Conservation (phyloP, 2,113 vertebrate genomes). For the Phyllostomus discolor region DNA sequence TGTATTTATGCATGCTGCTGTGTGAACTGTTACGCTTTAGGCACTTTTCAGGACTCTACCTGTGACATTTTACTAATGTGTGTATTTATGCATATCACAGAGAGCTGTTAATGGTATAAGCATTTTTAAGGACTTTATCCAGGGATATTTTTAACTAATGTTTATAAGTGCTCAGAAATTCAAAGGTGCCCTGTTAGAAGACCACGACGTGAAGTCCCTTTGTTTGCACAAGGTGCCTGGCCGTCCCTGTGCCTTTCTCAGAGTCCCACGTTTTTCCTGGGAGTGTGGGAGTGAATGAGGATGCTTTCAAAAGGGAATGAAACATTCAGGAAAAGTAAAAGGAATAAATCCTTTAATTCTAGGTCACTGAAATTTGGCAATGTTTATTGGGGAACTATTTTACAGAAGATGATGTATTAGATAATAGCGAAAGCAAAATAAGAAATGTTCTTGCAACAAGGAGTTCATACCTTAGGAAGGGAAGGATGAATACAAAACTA, state of each 20-base stretch:
- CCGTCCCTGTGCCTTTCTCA: background rate
- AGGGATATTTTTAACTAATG: constrained; percentile 50
- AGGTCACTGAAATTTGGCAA: background rate
- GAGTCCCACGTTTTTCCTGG: background rate
- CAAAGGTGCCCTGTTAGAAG: constrained; percentile 24
- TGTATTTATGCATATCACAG: constrained; percentile 48
- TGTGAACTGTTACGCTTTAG: constrained; percentile 49
- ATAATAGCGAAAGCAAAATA: background rate
- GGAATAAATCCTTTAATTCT: background rate
- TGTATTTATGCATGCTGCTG: constrained; percentile 49
- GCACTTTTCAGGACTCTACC: constrained; percentile 48
- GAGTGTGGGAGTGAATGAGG: background rate
- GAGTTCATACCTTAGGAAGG: background rate
- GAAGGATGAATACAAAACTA: background rate
- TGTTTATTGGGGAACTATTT: background rate
- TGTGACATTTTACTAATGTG: constrained; percentile 61
- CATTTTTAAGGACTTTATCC: constrained; percentile 46
- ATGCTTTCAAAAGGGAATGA: background rate
- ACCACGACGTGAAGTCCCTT: background rate
- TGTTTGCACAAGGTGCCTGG: background rate
- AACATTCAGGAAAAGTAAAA: background rate
- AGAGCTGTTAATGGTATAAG: constrained; percentile 41
- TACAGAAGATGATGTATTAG: background rate
- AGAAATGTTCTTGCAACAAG: background rate
- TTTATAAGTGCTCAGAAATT: constrained; percentile 32